Evolutionary conservation across 2,888 invertebrate species (phyloP).

Genomic region (Latrodectus hesperus): DNA sequence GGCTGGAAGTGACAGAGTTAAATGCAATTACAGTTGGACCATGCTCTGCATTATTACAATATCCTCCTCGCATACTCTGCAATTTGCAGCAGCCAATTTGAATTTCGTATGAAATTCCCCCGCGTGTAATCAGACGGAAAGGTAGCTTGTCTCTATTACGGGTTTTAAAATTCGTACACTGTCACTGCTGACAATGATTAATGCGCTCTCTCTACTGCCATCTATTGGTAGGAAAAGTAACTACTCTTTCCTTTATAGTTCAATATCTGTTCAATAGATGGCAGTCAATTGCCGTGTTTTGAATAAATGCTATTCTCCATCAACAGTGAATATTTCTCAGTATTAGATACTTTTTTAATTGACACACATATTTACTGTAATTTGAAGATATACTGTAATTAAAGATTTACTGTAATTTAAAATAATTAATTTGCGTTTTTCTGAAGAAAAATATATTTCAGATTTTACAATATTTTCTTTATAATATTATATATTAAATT

Average conservation of each 20-base stretch:
- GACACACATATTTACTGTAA: not conserved
- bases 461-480: too few relatives aligned
- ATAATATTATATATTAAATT: too few relatives aligned
- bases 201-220: constrained; percentile 50
- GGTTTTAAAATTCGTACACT: constrained; percentile 66
- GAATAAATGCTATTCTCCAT: not conserved
- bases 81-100: constrained; percentile 60
- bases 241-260: not conserved
- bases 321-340: not conserved
- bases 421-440: not conserved
- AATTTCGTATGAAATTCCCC: constrained; percentile 64
- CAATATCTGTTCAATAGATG: constrained; percentile 14
- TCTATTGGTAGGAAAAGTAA: constrained; percentile 15
- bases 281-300: not conserved
- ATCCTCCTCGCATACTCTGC: constrained; percentile 37
- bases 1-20: constrained; percentile 29
- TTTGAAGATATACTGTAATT: not conserved
- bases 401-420: too few relatives aligned
- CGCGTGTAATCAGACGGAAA: constrained; percentile 47
- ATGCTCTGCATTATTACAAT: constrained; percentile 49
- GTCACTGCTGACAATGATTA: constrained; percentile 66
- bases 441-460: too few relatives aligned
- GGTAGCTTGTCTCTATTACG: constrained; percentile 54
- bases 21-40: constrained; percentile 62
- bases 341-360: not conserved